Percentiles rank a stretch among this genome's conserved stretches.
Conservation (phyloP, 2,797 vertebrate genomes). For the Crocidura indochinensis region DNA sequence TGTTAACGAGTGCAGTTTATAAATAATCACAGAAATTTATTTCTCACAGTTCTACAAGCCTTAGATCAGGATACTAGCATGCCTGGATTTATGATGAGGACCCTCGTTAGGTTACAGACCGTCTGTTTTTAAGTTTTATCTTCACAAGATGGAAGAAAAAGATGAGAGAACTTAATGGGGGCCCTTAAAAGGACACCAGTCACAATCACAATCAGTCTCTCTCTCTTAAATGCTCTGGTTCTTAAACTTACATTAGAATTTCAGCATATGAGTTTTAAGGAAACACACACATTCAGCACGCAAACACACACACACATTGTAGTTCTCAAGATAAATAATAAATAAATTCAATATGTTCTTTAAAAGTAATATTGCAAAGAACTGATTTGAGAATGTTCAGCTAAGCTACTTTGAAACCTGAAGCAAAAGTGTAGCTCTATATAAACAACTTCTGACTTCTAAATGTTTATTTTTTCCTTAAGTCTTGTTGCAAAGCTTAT, state of each 20-base stretch:
- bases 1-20: neutral
- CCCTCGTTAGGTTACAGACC: neutral
- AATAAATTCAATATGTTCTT: conserved; percentile 18
- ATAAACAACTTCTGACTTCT: neutral
- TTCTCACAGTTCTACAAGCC: neutral
- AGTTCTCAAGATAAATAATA: conserved; percentile 22
- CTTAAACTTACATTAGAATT: neutral
- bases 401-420: neutral
- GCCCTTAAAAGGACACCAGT: neutral
- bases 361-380: neutral
- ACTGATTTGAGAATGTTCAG: neutral
- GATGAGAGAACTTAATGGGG: neutral
- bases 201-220: neutral
- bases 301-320: neutral
- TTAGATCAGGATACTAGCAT: neutral
- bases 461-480: conserved; percentile 73
- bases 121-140: neutral
- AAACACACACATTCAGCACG: neutral
- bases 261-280: neutral
- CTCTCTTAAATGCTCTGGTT: neutral
- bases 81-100: neutral
- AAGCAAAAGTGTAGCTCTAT: neutral
- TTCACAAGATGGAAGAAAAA: neutral
- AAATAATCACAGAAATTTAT: neutral
- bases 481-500: conserved; percentile 99